Evolutionary conservation across 2,113 vertebrate species (phyloP).

Genomic region (Barnardius zonarius): DNA sequence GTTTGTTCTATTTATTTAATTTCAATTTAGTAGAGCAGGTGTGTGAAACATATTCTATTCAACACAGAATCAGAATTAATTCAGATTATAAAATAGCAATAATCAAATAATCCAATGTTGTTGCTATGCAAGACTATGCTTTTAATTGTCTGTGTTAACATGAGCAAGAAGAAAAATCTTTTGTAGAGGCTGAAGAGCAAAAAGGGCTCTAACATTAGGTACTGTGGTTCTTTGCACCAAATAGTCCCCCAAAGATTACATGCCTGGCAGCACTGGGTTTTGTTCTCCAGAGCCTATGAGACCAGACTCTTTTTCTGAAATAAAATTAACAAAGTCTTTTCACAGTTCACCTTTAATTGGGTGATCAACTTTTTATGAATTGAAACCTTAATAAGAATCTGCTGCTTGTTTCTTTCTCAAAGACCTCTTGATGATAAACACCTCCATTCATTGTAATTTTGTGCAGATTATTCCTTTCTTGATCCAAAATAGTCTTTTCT

Average conservation of each 20-base stretch:
- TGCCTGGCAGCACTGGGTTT: background rate
- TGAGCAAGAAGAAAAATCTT: background rate
- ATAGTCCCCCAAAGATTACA: background rate
- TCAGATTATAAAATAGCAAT: background rate
- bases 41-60: background rate
- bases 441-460: conserved; percentile 76
- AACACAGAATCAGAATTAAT: background rate
- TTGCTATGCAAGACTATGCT: background rate
- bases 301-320: conserved; percentile 3
- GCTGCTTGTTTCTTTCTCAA: conserved; percentile 73
- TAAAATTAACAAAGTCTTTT: conserved; percentile 40
- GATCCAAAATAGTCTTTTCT: conserved; percentile 74
- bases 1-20: background rate
- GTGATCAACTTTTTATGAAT: conserved; percentile 57
- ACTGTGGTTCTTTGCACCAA: background rate
- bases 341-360: conserved; percentile 60
- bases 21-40: background rate
- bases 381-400: conserved; percentile 65
- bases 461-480: conserved; percentile 74
- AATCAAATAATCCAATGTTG: background rate
- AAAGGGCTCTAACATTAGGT: background rate
- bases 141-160: background rate
- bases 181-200: background rate
- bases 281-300: background rate
- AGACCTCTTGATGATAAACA: conserved; percentile 78